A percentile compares a stretch with the other conserved stretches of the same genome.
These are phyloP conservation scores for Leptinotarsa undecemlineata DNA, from an alignment of 1,140 invertebrate species.

Conservation along the genomic window DNA sequence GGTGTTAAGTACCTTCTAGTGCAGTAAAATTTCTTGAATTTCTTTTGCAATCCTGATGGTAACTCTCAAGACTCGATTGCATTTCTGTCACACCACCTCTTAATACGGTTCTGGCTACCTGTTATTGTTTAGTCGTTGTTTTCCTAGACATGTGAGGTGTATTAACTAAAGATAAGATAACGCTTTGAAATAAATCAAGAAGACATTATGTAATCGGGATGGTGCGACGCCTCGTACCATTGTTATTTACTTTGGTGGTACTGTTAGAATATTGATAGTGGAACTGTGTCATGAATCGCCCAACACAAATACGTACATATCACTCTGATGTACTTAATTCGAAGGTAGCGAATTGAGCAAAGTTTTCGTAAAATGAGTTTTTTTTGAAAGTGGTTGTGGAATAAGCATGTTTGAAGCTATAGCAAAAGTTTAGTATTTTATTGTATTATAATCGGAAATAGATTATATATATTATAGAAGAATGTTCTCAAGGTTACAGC, in stretches of 20 bases:
- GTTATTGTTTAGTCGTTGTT: conserved; percentile 3
- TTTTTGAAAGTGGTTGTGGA: background rate
- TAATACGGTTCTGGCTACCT: background rate
- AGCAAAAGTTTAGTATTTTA: too few species aligned
- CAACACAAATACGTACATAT: background rate
- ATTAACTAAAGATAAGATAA: background rate
- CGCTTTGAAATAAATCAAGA: background rate
- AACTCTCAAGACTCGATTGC: too few species aligned
- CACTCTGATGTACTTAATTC: background rate
- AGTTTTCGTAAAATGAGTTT: background rate
- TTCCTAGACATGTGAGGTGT: conserved; percentile 7
- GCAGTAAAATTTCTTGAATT: too few species aligned
- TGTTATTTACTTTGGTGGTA: conserved; percentile 8
- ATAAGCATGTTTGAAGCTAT: too few species aligned
- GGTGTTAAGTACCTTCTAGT: too few species aligned
- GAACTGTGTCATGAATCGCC: background rate
- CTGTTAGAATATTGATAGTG: conserved; percentile 3
- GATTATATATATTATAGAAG: too few species aligned
- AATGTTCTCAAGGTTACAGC: too few species aligned
- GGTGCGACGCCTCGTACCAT: background rate
- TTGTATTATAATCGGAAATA: too few species aligned
- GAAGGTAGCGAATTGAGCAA: background rate
- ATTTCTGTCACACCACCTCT: too few species aligned
- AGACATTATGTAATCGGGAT: conserved; percentile 8
- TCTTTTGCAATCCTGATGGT: too few species aligned